Evolutionary conservation across 2,797 vertebrate species (phyloP), one percentile per base, ranked within the genome.

Genomic region (Todus mexicanus): DNA sequence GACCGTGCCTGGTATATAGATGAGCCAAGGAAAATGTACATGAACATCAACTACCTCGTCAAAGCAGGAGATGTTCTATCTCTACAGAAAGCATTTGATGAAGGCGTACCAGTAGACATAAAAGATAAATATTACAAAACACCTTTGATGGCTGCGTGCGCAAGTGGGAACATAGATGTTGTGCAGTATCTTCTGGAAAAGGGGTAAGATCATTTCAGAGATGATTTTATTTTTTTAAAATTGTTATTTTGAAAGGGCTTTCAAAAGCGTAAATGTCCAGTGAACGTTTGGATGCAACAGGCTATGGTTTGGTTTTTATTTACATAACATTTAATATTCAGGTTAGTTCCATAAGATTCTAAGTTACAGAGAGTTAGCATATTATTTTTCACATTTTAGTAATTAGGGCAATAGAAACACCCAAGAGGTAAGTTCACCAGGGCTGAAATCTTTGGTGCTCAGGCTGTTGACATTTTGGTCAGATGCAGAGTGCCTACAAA

Each of bases 121-220:
- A 97, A 97, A 59, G 99, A 99, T 69, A 96, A 87, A 69, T 98
- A 97, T 66, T 99, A 98, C 95, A 99, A 99, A 97, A 99, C 99
- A 1, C 99, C 99, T 1, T 97, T 99, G 63, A 99, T 99, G 98
- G 96, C 96, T 15, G 99, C 99, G 0, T 99, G 99, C 89, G 96
- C 97, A 56, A 98, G 63, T 51, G 99, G 99, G 26, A 99, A 98
- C 91, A 97, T 96, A 5, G 98, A 98, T 42, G 91, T 98, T 38
- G 98, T 98, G 78, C 97, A 98, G 89, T 98, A 98, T 87, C 98
- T 99, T 59, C 96, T 99, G 50, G 96, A 97, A 48, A 96, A 90
- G 5, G 98, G 99, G 99, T 99, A 97, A 63, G 97, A 66, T 25
- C 1, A 75, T 90, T 89, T 84, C n/a, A 29, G 14, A 65, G 31